Conservation (phyloP, 2,888 invertebrate species). For the Uropetala carovei region DNA sequence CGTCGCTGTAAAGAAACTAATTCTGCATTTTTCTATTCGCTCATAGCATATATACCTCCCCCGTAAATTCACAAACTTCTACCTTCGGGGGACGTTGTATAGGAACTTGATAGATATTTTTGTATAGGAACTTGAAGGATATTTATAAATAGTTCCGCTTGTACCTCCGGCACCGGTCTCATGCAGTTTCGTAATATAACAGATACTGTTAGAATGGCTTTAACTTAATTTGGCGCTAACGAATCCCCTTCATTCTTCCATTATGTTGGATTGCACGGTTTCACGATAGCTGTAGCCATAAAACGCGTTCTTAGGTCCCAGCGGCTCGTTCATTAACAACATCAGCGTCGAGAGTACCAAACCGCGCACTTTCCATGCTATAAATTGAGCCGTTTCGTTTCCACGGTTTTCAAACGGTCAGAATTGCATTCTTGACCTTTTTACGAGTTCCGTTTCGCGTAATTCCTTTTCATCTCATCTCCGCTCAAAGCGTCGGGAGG, state of each 20-base stretch:
- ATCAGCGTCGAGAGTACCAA: not conserved
- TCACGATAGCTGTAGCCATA: not conserved
- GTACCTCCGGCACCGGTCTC: too few relatives aligned
- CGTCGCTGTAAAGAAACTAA: too few relatives aligned
- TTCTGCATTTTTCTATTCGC: too few relatives aligned
- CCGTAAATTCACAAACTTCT: too few relatives aligned
- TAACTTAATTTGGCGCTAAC: constrained; percentile 8
- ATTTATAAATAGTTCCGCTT: too few relatives aligned
- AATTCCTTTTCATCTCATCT: too few relatives aligned
- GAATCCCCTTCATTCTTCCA: not conserved
- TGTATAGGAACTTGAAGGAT: too few relatives aligned
- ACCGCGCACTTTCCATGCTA: not conserved
- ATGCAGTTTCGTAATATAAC: too few relatives aligned
- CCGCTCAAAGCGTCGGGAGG: not conserved
- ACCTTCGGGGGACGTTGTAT: too few relatives aligned
- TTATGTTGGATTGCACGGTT: not conserved
- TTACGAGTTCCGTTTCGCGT: not conserved
- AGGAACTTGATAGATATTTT: too few relatives aligned
- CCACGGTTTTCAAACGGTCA: not conserved
- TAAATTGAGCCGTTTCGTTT: not conserved
- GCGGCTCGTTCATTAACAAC: not conserved
- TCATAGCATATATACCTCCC: too few relatives aligned
- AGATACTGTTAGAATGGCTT: not conserved
- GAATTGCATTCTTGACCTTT: constrained; percentile 9
- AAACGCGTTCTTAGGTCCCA: not conserved